phyloP scores from a whole-genome alignment of 2,888 invertebrate species.

The Gymnosoma rotundatum region DNA sequence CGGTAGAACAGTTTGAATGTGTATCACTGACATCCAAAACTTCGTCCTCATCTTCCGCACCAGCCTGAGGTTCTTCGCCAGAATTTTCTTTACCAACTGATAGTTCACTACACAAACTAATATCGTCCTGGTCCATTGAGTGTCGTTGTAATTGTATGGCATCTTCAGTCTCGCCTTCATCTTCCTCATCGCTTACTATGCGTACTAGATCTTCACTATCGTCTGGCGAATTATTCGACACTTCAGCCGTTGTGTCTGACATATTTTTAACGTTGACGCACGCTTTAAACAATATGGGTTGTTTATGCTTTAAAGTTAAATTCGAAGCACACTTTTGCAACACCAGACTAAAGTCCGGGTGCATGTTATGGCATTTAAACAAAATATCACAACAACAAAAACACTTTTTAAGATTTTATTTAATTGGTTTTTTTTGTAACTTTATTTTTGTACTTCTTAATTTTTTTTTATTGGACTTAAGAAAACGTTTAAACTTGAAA shows the following conservation, averaged over 20 bases:
- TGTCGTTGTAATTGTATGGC: slow-evolving; percentile 36
- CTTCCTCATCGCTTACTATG: slow-evolving; percentile 67
- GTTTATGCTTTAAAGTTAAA: slow-evolving; percentile 69
- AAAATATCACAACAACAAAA: slow-evolving; percentile 33
- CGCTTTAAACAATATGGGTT: slow-evolving; percentile 55
- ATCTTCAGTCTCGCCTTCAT: slow-evolving; percentile 61
- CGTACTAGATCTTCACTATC: slow-evolving; percentile 62
- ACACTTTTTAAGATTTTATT: slow-evolving; percentile 15
- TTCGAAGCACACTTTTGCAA: slow-evolving; percentile 75
- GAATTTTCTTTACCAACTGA: slow-evolving; percentile 89
- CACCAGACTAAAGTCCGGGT: slow-evolving; percentile 80
- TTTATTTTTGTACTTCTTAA: background rate
- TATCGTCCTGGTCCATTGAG: slow-evolving; percentile 71
- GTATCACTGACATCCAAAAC: slow-evolving; percentile 71
- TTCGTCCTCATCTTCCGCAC: slow-evolving; percentile 72
- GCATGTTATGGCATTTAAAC: slow-evolving; percentile 74
- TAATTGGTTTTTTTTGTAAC: background rate
- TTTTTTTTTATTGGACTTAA: background rate
- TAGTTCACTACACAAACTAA: slow-evolving; percentile 89
- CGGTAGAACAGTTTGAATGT: slow-evolving; percentile 70
- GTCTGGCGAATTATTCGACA: slow-evolving; percentile 44
- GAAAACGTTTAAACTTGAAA: background rate
- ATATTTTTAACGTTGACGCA: slow-evolving; percentile 56
- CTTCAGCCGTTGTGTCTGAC: slow-evolving; percentile 44
- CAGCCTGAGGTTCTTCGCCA: slow-evolving; percentile 70